Evolutionary conservation across 1,140 invertebrate genomes (phyloP), one percentile per base, ranked within the genome.

Genomic region (Manduca sexta): DNA sequence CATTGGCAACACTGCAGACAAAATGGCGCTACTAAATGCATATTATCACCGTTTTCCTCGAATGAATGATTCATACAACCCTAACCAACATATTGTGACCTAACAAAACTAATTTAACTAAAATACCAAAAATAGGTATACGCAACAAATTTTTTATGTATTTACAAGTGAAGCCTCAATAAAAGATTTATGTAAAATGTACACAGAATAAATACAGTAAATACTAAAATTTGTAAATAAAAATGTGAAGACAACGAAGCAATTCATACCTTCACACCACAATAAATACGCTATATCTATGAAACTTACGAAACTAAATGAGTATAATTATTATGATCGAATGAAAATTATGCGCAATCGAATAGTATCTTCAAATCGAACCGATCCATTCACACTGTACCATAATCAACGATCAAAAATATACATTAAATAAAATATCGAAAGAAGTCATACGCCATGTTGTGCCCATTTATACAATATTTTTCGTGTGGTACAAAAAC

Each of bases 241-340:
- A 54, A 60, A 60, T 59, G 21, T 26, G 21, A 26, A 26, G 21
- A 26, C 21, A 26, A 26, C 21, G 21, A 26, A 26, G 21, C 21
- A 26, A 8, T 26, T 26, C 21, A 26, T 8, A 26, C 8, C 21
- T 26, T 26, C 21, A 26, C 21, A 26, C 43, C 12, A 39, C 65
- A 74, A 82, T 80, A 83, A 83, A 80, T 80, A 78, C 46, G 52
- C 74, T 83, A 80, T 72, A 60, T 69, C 76, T 77, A 77, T 54
- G 38, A 54, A 55, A 70, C 62, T 64, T 71, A 75, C 17, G 11
- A 35, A 44, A 62, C 61, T 73, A 76, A 74, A 75, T 77, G 75
- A 82, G 75, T 81, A 81, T 74, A 76, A 71, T 76, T 75, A 80
- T 83, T 80, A 77, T 80, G 69, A 74, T 76, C 59, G 68, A 68